These are phyloP conservation scores for Papilio demoleus DNA, from an alignment of 2,888 invertebrate genomes.

Conservation along the genomic window DNA sequence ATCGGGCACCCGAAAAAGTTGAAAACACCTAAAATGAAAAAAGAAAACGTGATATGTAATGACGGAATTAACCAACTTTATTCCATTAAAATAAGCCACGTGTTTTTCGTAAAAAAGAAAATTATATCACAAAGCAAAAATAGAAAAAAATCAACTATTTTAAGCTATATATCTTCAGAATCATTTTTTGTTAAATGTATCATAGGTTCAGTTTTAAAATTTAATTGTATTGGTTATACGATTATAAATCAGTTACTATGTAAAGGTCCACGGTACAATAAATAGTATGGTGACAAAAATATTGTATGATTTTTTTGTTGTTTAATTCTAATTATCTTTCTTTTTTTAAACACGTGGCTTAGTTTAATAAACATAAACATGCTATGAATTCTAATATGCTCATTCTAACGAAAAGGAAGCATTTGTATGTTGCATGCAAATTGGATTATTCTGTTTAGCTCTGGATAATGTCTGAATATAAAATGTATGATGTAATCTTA, in stretches of 20 bases:
- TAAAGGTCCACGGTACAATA: too few relatives aligned
- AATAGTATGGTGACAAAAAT: too few relatives aligned
- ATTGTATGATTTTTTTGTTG: too few relatives aligned
- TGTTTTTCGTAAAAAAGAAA: too few relatives aligned
- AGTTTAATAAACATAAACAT: slow-evolving; percentile 62
- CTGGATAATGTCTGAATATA: slow-evolving; percentile 10
- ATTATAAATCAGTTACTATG: too few relatives aligned
- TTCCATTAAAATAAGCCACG: slow-evolving; percentile 52
- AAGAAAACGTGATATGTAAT: slow-evolving; percentile 80
- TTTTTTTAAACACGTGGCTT: slow-evolving; percentile 57
- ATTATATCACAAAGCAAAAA: too few relatives aligned
- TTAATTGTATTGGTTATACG: too few relatives aligned
- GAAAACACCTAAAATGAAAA: slow-evolving; percentile 84
- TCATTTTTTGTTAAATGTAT: too few relatives aligned
- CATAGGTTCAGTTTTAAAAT: too few relatives aligned
- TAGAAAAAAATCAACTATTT: too few relatives aligned
- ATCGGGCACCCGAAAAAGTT: slow-evolving; percentile 84
- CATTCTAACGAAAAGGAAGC: slow-evolving; percentile 67
- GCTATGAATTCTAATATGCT: slow-evolving; percentile 63
- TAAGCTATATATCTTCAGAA: too few relatives aligned
- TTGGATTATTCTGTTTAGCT: slow-evolving; percentile 34
- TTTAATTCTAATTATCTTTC: background rate
- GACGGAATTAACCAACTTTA: slow-evolving; percentile 49
- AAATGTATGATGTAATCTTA: slow-evolving; percentile 25
- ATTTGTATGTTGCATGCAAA: slow-evolving; percentile 59